A percentile compares a stretch with the other conserved stretches of the same genome.
These are phyloP conservation scores for Dipodomys merriami DNA, from an alignment of 2,113 vertebrate species.

Conservation along the genomic window DNA sequence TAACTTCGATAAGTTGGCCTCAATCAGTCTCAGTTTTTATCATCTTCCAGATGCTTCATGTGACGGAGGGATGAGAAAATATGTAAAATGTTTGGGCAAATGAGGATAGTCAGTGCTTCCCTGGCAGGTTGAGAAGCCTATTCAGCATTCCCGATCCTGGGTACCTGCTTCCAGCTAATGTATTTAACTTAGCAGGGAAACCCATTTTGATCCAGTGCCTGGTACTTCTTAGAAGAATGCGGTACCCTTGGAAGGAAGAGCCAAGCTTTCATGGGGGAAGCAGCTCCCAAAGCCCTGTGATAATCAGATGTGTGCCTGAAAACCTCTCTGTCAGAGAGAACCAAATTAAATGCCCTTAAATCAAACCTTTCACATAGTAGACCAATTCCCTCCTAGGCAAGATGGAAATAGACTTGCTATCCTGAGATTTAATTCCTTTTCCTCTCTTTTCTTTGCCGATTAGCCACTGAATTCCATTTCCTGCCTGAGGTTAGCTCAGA, in stretches of 20 bases:
- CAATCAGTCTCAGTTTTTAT: background rate
- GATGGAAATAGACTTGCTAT: conserved; percentile 25
- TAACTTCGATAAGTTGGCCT: background rate
- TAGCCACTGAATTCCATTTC: conserved; percentile 12
- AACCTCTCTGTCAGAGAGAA: conserved; percentile 19
- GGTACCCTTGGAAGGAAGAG: background rate
- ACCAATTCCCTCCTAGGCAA: conserved; percentile 34
- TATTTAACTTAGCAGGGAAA: background rate
- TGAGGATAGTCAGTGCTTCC: fast-evolving
- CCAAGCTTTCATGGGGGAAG: background rate
- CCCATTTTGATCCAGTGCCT: background rate
- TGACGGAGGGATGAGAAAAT: background rate
- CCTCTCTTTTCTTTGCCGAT: background rate
- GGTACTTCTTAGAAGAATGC: conserved; percentile 44
- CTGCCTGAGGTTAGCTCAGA: conserved; percentile 14
- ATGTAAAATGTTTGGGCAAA: background rate
- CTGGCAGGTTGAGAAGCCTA: background rate
- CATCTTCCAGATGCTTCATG: background rate
- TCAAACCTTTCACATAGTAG: conserved; percentile 46
- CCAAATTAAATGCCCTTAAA: conserved; percentile 63
- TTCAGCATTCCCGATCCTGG: background rate
- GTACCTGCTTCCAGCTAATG: background rate
- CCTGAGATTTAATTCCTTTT: conserved; percentile 50
- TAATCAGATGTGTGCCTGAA: background rate
- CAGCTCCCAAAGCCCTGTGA: background rate